Evolutionary conservation across 1,140 invertebrate species (phyloP).

Genomic region (Drosophila kurseongensis): DNA sequence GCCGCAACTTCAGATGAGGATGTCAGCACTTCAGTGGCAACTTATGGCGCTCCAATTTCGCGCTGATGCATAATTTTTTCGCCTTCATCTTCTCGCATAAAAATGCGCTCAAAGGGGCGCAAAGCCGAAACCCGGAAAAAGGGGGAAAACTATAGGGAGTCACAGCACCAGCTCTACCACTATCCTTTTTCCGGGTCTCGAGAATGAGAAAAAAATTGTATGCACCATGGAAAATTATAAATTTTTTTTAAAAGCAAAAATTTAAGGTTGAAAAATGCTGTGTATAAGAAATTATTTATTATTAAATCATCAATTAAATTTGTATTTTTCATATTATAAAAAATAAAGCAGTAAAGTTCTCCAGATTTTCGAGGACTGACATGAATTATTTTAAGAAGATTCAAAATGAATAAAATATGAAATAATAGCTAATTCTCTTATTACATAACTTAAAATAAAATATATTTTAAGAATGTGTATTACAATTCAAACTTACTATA

Average conservation of each 20-base stretch:
- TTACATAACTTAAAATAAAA: background rate
- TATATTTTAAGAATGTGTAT: background rate
- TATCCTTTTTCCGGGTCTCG: slow-evolving; percentile 3
- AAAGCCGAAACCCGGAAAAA: slow-evolving; percentile 64
- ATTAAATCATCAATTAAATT: too few species aligned
- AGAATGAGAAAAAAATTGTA: slow-evolving; percentile 7
- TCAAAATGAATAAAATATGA: too few species aligned
- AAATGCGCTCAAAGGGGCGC: slow-evolving; percentile 79
- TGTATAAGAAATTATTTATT: too few species aligned
- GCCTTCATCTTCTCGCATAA: slow-evolving; percentile 66
- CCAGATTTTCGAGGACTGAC: too few species aligned
- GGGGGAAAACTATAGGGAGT: slow-evolving; percentile 43
- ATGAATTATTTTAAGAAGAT: too few species aligned
- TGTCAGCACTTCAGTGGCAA: slow-evolving; percentile 77
- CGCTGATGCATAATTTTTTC: slow-evolving; percentile 81
- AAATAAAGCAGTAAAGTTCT: too few species aligned
- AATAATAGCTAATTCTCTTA: background rate
- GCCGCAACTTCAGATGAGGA: slow-evolving; percentile 46
- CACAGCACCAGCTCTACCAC: background rate
- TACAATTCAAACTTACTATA: background rate
- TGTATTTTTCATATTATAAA: too few species aligned
- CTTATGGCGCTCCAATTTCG: slow-evolving; percentile 82
- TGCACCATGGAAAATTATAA: slow-evolving; percentile 7
- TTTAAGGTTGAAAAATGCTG: too few species aligned
- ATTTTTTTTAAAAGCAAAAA: too few species aligned